Percentiles rank a stretch among this genome's conserved stretches.
These are phyloP conservation scores for Antheraea pernyi DNA, from an alignment of 1,140 invertebrate genomes.

Conservation along the genomic window DNA sequence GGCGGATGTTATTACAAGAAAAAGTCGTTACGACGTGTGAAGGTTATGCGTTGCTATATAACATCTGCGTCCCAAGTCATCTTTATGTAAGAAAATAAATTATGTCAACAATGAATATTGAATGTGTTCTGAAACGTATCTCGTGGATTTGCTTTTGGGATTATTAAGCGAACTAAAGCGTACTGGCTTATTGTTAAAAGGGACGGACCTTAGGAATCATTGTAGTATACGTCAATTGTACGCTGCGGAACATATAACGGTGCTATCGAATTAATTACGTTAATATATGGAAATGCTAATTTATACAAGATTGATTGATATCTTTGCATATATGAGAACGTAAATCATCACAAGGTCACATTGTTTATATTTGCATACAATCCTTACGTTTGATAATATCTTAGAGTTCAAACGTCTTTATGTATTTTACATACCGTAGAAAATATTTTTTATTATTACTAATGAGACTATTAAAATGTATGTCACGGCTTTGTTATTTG, in stretches of 20 bases:
- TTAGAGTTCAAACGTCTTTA: neutral
- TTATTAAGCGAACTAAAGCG: too few relatives aligned
- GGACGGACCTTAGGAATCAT: too few relatives aligned
- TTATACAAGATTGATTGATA: conserved; percentile 29
- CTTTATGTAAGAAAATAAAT: too few relatives aligned
- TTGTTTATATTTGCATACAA: conserved; percentile 54
- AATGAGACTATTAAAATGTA: neutral
- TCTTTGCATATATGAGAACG: conserved; percentile 30
- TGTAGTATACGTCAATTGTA: too few relatives aligned
- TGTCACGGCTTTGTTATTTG: neutral
- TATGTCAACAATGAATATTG: too few relatives aligned
- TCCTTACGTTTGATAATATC: conserved; percentile 17
- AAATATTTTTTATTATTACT: neutral
- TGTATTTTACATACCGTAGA: neutral
- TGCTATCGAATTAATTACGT: neutral
- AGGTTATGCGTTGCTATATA: too few relatives aligned
- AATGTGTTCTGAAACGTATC: too few relatives aligned
- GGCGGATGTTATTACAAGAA: too few relatives aligned
- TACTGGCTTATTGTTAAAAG: too few relatives aligned
- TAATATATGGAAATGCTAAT: conserved; percentile 27
- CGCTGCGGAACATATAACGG: neutral
- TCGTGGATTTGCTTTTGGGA: too few relatives aligned
- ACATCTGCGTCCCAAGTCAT: too few relatives aligned
- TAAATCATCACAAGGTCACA: conserved; percentile 44
- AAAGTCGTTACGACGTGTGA: too few relatives aligned